Evolutionary conservation across 2,113 vertebrate genomes (phyloP).

Genomic region (Papio anubis): DNA sequence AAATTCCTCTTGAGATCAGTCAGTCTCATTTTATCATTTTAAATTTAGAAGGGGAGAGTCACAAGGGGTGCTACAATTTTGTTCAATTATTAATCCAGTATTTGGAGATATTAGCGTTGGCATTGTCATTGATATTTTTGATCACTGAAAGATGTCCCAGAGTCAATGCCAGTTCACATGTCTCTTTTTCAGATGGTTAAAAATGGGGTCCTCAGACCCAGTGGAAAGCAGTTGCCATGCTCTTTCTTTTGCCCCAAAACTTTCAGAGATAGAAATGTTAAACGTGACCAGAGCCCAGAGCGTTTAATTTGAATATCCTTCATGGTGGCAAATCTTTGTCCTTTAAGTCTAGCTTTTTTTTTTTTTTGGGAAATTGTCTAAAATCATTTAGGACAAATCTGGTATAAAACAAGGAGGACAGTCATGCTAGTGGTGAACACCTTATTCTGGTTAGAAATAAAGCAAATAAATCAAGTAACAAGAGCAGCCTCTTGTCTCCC

Average conservation of each 20-base stretch:
- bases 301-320: neutral
- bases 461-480: neutral
- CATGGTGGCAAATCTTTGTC: neutral
- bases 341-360: neutral
- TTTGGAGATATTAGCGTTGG: neutral
- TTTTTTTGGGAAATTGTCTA: neutral
- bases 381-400: conserved; percentile 38
- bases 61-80: neutral
- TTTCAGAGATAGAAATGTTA: neutral
- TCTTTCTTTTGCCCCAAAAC: neutral
- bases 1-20: conserved; percentile 13
- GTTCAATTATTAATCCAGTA: neutral
- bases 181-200: neutral
- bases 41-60: neutral
- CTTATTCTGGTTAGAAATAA: neutral
- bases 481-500: neutral
- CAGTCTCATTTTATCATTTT: conserved; percentile 41
- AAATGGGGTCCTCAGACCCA: neutral
- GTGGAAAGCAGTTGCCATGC: neutral
- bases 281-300: neutral
- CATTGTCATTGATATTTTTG: neutral
- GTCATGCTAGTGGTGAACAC: neutral
- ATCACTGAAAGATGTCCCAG: neutral
- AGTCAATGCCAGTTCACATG: neutral
- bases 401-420: conserved; percentile 27